Percentiles rank a stretch among this genome's conserved stretches.
Evolutionary conservation across 2,113 vertebrate species (phyloP).

Genomic region (Cygnus atratus): DNA sequence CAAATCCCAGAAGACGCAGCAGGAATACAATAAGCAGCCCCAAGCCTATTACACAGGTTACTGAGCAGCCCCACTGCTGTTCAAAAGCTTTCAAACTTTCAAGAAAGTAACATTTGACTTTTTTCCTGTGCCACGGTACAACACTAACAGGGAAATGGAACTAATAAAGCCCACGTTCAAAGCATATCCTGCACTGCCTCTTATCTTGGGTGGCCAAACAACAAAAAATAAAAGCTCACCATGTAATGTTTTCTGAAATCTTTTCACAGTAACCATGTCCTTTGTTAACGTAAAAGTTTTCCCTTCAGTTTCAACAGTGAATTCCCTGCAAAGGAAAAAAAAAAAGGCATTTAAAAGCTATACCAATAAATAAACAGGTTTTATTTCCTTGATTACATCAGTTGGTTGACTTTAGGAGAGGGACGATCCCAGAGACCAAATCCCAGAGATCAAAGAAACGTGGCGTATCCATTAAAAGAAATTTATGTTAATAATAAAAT

Average conservation of each 20-base stretch:
- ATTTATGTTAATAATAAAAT: not conserved
- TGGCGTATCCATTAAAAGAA: not conserved
- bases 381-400: not conserved
- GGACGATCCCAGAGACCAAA: not conserved
- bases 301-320: slow-evolving; percentile 92
- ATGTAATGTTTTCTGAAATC: slow-evolving; percentile 95
- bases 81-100: not conserved
- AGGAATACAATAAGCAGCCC: accelerated
- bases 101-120: not conserved
- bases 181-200: not conserved
- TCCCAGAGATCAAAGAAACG: not conserved
- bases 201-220: not conserved
- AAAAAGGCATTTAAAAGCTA: not conserved
- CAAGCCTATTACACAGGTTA: not conserved
- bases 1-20: not conserved
- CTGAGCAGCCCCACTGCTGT: not conserved
- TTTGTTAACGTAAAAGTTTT: slow-evolving; percentile 92
- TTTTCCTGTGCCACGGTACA: not conserved
- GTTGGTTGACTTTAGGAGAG: not conserved
- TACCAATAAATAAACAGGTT: not conserved
- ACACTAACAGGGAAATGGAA: not conserved
- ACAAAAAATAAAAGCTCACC: slow-evolving; percentile 76
- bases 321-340: slow-evolving; percentile 82
- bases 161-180: not conserved
- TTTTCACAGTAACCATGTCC: slow-evolving; percentile 94